Base-by-base conservation (phyloP, 2,797 vertebrate genomes). In the Lithobates pipiens region DNA sequence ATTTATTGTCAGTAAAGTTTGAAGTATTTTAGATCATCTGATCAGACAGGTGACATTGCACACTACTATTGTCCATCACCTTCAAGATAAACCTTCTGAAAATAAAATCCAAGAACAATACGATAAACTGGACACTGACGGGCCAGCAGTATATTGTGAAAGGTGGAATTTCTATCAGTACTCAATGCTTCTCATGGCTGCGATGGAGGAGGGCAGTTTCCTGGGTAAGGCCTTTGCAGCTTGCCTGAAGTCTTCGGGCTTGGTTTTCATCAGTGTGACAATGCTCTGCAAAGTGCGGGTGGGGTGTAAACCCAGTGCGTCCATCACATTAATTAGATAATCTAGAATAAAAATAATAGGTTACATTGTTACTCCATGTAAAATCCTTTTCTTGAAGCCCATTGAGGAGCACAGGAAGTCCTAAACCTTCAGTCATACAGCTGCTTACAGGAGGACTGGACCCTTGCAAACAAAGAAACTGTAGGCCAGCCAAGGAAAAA, bases 271-370 rank as follows among this genome's bases (percentile, higher is more conserved):
- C 75, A 98, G 95, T 0, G 90, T 88, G 0, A 91, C 92, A 0
- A 97, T 95, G 73, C 93, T 95, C 88, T 98, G 97, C 80, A 99
- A 95, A 0, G 88, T 75, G 86, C 95, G 94, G 0, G 97, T 98
- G 0, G 98, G 97, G 94, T 99, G 98, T 44, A 99, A 95, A 71
- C 98, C 98, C 42, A 99, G 92, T 6, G 98, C 98, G 0, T 99
- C 98, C 98, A 99, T 99, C 90, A 99, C 98, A 0, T 99, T 99
- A 89, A 96, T 97, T 72, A 99, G 93, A 82, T 99, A 99, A 90
- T 99, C 98, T 99, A 92, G 32, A 65, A 2, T 10, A 25, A 25
- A 65, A 8, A 65, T 1, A 54, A 54, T 6, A 54, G 50, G 50
- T 54, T 54, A 46, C 50, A 54, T 54, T 54, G 4, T 54, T 10